phyloP scores from a whole-genome alignment of 2,888 invertebrate species.

The Epinotia ramella region DNA sequence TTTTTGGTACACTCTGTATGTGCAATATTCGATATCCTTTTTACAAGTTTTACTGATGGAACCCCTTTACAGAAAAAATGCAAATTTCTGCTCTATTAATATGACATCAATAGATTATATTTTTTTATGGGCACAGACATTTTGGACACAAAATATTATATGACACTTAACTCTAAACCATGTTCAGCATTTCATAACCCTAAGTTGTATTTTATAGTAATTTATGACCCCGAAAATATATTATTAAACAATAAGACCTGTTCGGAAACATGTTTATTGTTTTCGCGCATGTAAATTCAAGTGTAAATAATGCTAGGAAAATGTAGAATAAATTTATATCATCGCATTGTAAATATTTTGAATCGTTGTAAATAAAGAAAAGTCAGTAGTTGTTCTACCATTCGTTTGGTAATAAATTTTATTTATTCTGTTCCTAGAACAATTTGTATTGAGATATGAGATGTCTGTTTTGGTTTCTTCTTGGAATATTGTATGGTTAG shows the following conservation, averaged over 20 bases:
- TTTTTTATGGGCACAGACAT: too few relatives aligned
- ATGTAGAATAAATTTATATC: conserved; percentile 72
- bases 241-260: neutral
- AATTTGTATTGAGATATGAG: conserved; percentile 54
- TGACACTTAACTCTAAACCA: too few relatives aligned
- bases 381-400: conserved; percentile 65
- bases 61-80: too few relatives aligned
- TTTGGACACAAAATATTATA: too few relatives aligned
- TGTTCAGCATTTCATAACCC: too few relatives aligned
- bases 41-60: too few relatives aligned
- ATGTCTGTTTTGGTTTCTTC: conserved; percentile 39
- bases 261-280: neutral
- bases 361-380: conserved; percentile 72
- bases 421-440: conserved; percentile 78
- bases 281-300: conserved; percentile 54
- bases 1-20: too few relatives aligned
- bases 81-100: too few relatives aligned
- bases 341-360: conserved; percentile 77
- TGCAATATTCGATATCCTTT: too few relatives aligned
- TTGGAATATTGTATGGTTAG: neutral
- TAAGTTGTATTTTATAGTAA: too few relatives aligned
- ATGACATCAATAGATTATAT: too few relatives aligned
- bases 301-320: conserved; percentile 70
- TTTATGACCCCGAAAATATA: neutral
- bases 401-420: conserved; percentile 70